Evolutionary conservation across 30 jellyfish, hydroid and myxozoan species (phyloP).

Genomic region (Rhopilema esculentum): DNA sequence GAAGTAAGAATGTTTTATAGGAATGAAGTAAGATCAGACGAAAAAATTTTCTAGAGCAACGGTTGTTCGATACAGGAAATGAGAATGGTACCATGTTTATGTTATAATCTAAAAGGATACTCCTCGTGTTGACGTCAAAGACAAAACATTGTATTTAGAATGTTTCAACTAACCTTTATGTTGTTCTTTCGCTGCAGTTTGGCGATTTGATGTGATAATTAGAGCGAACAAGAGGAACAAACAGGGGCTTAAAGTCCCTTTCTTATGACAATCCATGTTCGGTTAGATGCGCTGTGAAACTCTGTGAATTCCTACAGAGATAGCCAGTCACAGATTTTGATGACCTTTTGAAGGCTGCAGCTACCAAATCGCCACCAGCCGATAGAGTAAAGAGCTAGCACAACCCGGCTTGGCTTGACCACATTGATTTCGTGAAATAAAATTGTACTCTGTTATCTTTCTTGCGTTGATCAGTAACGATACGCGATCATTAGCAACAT

Average conservation of each 20-base stretch:
- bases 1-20: no score
- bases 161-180: slow-evolving; percentile 2
- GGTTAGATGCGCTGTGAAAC: neutral
- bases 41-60: no score
- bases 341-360: neutral
- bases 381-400: neutral
- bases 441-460: neutral
- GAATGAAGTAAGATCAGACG: no score
- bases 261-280: slow-evolving; percentile 1
- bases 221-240: slow-evolving; percentile 3
- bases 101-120: neutral
- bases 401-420: neutral
- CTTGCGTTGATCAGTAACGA: neutral
- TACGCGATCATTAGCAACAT: neutral
- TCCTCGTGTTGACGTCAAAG: neutral
- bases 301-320: neutral
- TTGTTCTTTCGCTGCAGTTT: slow-evolving; percentile 3
- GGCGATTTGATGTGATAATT: slow-evolving; percentile 40
- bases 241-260: slow-evolving; percentile 1
- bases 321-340: neutral
- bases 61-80: neutral
- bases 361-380: neutral
- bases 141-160: neutral
- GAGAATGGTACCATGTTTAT: neutral
- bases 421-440: neutral